phyloP scores from a whole-genome alignment of 2,888 invertebrate species.

The Allolobophora icterica region DNA sequence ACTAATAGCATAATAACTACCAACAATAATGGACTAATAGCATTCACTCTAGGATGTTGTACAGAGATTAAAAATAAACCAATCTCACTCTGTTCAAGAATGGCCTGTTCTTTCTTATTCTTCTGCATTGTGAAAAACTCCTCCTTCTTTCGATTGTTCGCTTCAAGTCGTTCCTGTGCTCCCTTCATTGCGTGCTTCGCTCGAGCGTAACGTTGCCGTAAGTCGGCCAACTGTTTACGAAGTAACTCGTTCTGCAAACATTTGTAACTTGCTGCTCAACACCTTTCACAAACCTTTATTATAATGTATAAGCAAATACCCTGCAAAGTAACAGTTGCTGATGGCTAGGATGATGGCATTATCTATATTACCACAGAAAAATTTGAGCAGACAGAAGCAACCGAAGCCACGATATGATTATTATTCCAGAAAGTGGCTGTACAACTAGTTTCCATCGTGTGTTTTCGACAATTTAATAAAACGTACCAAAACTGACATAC shows the following conservation, averaged over 20 bases:
- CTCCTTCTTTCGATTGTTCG: constrained; percentile 27
- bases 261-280: background rate
- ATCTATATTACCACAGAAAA: no score
- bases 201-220: background rate
- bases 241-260: constrained; percentile 13
- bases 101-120: constrained; percentile 12
- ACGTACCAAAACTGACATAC: no score
- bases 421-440: no score
- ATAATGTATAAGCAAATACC: background rate
- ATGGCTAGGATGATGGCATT: no score
- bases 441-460: no score
- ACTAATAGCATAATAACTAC: background rate
- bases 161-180: constrained; percentile 9
- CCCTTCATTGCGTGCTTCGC: constrained; percentile 28
- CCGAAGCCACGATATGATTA: no score
- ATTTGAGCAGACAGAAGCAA: no score
- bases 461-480: no score
- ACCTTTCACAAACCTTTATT: background rate
- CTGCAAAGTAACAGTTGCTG: background rate
- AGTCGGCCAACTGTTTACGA: constrained; percentile 1
- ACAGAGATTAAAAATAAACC: background rate
- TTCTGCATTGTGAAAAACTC: constrained; percentile 18
- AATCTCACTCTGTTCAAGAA: constrained; percentile 23
- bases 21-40: background rate
- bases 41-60: background rate